Percentiles rank a stretch among this genome's conserved stretches.
These are phyloP conservation scores for Fukomys damarensis DNA, from an alignment of 2,113 vertebrate species.

Conservation along the genomic window DNA sequence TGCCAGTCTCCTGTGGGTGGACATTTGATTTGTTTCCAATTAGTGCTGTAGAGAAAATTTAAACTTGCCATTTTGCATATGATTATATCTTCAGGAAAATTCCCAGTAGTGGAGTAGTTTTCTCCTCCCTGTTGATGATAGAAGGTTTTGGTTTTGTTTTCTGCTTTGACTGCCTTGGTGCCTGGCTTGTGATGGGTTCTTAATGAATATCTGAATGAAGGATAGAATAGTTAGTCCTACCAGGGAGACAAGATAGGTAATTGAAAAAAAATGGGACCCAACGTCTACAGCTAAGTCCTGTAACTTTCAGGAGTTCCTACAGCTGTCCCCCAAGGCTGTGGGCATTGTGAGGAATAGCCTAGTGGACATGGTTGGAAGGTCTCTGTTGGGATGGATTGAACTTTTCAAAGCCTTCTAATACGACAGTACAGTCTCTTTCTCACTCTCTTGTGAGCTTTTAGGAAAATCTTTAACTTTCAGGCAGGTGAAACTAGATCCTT, in stretches of 20 bases:
- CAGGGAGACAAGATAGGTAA: not conserved
- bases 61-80: not conserved
- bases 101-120: not conserved
- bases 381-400: not conserved
- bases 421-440: not conserved
- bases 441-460: not conserved
- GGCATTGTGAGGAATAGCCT: not conserved
- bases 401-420: not conserved
- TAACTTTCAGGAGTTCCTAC: not conserved
- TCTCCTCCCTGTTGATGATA: not conserved
- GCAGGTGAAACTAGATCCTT: not conserved
- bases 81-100: not conserved
- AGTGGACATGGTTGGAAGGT: not conserved
- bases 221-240: not conserved
- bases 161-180: not conserved
- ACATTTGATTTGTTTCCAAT: not conserved
- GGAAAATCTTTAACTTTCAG: not conserved
- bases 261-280: not conserved
- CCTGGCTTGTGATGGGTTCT: not conserved
- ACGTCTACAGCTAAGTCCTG: not conserved
- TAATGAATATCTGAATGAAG: not conserved
- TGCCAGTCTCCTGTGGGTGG: not conserved
- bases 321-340: not conserved
- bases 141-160: not conserved
- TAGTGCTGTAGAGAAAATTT: not conserved